Conservation (phyloP, 2,113 vertebrate species). For the Bucco capensis region DNA sequence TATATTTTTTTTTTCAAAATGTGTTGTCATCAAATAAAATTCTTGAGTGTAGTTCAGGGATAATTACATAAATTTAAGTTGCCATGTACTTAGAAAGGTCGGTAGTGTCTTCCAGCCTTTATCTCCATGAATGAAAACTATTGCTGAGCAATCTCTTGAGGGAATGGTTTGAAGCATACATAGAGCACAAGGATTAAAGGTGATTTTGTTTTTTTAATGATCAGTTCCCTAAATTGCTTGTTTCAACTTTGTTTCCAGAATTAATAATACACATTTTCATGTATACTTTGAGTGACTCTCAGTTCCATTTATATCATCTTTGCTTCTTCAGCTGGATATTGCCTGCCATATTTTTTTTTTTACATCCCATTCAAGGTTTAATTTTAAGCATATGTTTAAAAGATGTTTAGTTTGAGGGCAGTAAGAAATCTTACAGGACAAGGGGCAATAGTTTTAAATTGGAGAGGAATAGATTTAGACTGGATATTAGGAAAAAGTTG, state of each 20-base stretch:
- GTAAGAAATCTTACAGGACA: slow-evolving; percentile 55
- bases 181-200: not conserved
- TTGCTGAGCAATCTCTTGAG: not conserved
- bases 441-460: too few relatives aligned
- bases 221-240: not conserved
- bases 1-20: not conserved
- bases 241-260: not conserved
- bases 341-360: not conserved
- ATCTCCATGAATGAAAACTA: not conserved
- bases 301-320: not conserved
- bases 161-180: not conserved
- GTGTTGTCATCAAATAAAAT: not conserved
- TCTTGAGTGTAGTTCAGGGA: not conserved
- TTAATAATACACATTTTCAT: not conserved
- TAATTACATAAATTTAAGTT: not conserved
- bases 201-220: not conserved
- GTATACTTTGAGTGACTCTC: not conserved
- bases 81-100: not conserved
- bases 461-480: too few relatives aligned
- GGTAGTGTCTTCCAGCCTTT: not conserved
- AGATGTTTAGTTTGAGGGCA: slow-evolving; percentile 43
- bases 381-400: slow-evolving; percentile 46
- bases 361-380: not conserved
- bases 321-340: not conserved
- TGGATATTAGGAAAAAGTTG: too few relatives aligned